Base-by-base conservation (phyloP, 2,888 invertebrate species). In the Cacoxenus indagator region DNA sequence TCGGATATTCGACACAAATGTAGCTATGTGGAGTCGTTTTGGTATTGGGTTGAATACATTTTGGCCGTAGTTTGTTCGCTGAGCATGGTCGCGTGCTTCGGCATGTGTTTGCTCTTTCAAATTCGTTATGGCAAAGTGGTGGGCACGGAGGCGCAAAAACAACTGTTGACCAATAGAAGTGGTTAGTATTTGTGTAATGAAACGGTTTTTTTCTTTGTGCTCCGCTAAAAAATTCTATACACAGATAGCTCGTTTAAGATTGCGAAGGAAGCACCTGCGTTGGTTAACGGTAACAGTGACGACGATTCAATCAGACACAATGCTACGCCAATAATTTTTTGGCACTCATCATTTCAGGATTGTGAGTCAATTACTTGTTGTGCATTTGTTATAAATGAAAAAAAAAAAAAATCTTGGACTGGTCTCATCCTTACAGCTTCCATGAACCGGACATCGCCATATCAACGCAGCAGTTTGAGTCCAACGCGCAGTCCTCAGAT, bases 51-150 rank as follows among this genome's bases (percentile, higher is more conserved):
- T 0, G 90, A 91, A 76, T 90, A 89, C 76, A 70, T 76, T 8
- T 74, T 89, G 1, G 87, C 89, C 1, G 70, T 86, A 0, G 78
- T 91, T 72, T 84, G 90, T 59, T 87, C 84, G 0, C 71, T 91
- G 0, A 91, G 91, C 76, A 85, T 90, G 0, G 11, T 90, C 1
- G 90, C 90, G 73, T 91, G 92, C 77, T 85, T 91, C 55, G 75
- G 83, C 22, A 88, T 86, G 75, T 91, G 90, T 76, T 77, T 89
- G 1, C 87, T 87, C 76, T 88, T 88, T 70, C 84, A 87, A 14
- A 83, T 89, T 9, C 87, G 76, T 19, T 79, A 76, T 3, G 78
- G 81, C 57, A 90, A 90, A 4, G 87, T 91, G 14, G 73, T 83
- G 1, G 87, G 91, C 1, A 91, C 89, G 14, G 83, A 87, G 8